Evolutionary conservation across 2,113 vertebrate species (phyloP).

Genomic region (Oophaga pumilio): DNA sequence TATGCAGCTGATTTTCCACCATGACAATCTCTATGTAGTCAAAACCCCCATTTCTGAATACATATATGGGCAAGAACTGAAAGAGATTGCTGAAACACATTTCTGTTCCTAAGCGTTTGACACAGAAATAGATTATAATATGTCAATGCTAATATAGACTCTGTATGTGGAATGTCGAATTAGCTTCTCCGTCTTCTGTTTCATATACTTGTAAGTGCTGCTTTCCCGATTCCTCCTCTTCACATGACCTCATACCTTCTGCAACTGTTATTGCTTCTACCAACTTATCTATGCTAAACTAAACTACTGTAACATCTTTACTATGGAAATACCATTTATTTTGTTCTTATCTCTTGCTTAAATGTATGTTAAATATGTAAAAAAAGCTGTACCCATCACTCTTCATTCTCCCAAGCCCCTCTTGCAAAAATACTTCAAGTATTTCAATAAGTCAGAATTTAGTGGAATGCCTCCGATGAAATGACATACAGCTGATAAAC

Average conservation of each 20-base stretch:
- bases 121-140: background rate
- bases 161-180: constrained; percentile 1
- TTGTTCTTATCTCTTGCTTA: background rate
- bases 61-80: background rate
- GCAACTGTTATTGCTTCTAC: background rate
- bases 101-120: background rate
- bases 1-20: background rate
- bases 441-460: background rate
- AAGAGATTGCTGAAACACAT: background rate
- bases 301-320: background rate
- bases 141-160: constrained; percentile 14
- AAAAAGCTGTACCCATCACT: background rate
- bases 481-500: background rate
- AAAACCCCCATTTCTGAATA: background rate
- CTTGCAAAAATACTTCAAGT: background rate
- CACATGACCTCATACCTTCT: background rate
- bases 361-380: background rate
- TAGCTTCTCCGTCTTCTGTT: background rate
- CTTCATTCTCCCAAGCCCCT: background rate
- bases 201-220: background rate
- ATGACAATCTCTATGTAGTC: background rate
- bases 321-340: background rate
- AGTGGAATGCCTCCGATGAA: background rate
- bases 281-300: background rate
- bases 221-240: background rate